Evolutionary conservation across 2,113 vertebrate genomes (phyloP).

Genomic region (Cololabis saira): DNA sequence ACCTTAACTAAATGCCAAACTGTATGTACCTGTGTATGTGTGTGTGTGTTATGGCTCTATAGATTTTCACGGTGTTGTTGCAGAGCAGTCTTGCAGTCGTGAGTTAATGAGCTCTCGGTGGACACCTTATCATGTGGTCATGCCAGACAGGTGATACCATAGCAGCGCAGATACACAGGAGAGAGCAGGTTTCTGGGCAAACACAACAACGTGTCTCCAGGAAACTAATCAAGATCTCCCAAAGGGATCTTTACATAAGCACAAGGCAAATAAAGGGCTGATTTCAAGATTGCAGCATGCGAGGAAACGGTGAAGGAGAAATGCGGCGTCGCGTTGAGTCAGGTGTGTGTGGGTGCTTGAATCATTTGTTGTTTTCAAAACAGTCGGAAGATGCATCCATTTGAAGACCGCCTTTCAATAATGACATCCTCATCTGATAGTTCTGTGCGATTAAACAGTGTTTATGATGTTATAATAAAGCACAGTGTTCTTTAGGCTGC

Average conservation of each 20-base stretch:
- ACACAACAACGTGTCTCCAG: constrained; percentile 55
- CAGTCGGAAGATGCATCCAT: constrained; percentile 25
- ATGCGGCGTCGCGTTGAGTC: not conserved
- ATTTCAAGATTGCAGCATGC: constrained; percentile 12
- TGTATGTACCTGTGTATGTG: not conserved
- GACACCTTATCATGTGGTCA: constrained; percentile 69
- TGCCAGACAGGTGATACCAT: constrained; percentile 70
- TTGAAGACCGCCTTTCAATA: constrained; percentile 18
- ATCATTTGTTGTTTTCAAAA: constrained; percentile 6
- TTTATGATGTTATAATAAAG: constrained; percentile 27
- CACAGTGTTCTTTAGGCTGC: constrained; percentile 16
- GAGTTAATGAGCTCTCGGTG: constrained; percentile 76
- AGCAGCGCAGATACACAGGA: constrained; percentile 58
- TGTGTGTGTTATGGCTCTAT: constrained; percentile 13
- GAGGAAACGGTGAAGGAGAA: not conserved
- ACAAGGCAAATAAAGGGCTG: constrained; percentile 37
- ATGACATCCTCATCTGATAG: constrained; percentile 19
- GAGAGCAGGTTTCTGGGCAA: constrained; percentile 52
- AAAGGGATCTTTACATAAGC: constrained; percentile 34
- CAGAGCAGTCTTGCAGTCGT: constrained; percentile 37
- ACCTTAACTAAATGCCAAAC: constrained; percentile 18
- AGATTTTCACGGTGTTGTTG: constrained; percentile 52
- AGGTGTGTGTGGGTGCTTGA: constrained; percentile 8
- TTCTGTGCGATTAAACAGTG: constrained; percentile 35
- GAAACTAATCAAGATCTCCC: constrained; percentile 54